Evolutionary conservation across 2,888 invertebrate species (phyloP), one percentile per base, ranked within the genome.

Genomic region (Entomobrya multifasciata): DNA sequence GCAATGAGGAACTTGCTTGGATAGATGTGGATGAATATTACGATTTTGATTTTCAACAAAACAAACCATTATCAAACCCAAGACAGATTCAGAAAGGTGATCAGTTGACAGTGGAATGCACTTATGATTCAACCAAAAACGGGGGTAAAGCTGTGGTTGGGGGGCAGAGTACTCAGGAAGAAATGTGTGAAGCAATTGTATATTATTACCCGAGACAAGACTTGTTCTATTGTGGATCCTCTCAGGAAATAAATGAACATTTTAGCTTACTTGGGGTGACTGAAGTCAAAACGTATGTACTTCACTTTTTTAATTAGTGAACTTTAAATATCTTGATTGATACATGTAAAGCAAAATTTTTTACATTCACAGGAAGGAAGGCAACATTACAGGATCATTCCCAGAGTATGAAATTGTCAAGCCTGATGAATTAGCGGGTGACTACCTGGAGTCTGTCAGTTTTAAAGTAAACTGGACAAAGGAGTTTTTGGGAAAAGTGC

Each of bases 111-210:
- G 47, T 82, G 17, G 62, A 78, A n/a, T 78, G 77, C n/a, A 60
- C 22, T 13, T 77, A 60, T 20, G 20, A 36, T 15, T 17, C 77
- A 11, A 60, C 20, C 0, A 36, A 17, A 5, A 44, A 5, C 6
- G 47, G 47, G 15, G n/a, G 8, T 11, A 62, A 44, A 62, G 47
- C 41, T 20, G 57, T 77, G 2, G 6, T 60, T 13, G 77, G 57
- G 20, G 57, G 25, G 11, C 17, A 36, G 15, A 36, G 11, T 52
- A 8, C 44, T 3, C 17, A 11, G 0, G 55, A 47, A 6, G 81
- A 81, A 57, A 81, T 81, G 81, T 81, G 81, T n/a, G 27, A 52
- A 30, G 49, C 70, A 22, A 57, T 81, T 47, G 22, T 81, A n/a
- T 81, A 55, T 55, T 81, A 81, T 49, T 81, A 44, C n/a, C 81